phyloP scores from a whole-genome alignment of 2,888 invertebrate genomes.

The Orchesellides sinensis region DNA sequence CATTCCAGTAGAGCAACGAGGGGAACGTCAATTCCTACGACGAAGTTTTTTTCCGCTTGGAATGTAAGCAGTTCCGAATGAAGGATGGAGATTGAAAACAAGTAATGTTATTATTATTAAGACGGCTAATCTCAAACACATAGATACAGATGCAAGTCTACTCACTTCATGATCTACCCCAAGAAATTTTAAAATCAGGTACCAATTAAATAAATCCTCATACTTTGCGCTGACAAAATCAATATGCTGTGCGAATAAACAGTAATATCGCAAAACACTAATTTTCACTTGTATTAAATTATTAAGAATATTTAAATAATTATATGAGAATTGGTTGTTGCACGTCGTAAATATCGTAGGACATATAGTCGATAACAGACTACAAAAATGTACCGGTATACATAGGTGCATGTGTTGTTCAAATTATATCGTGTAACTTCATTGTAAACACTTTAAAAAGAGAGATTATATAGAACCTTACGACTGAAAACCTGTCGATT shows the following conservation, averaged over 20 bases:
- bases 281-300: too few species aligned
- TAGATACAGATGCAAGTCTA: too few species aligned
- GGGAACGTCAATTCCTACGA: too few species aligned
- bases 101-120: neutral
- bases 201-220: neutral
- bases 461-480: constrained; percentile 25
- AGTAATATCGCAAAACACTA: neutral
- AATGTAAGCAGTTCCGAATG: neutral
- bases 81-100: neutral
- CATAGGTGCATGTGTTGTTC: neutral
- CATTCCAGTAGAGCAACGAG: constrained; percentile 38
- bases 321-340: too few species aligned
- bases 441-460: constrained; percentile 26
- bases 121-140: neutral
- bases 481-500: constrained; percentile 58
- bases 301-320: too few species aligned
- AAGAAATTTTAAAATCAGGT: neutral
- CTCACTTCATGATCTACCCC: neutral
- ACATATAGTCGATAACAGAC: too few species aligned
- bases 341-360: too few species aligned
- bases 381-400: neutral
- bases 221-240: neutral
- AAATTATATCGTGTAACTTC: neutral
- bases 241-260: neutral
- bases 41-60: constrained; percentile 4